Percentiles rank a stretch among this genome's conserved stretches.
phyloP scores from a whole-genome alignment of 2,113 vertebrate species.

The Odontophorus gujanensis region DNA sequence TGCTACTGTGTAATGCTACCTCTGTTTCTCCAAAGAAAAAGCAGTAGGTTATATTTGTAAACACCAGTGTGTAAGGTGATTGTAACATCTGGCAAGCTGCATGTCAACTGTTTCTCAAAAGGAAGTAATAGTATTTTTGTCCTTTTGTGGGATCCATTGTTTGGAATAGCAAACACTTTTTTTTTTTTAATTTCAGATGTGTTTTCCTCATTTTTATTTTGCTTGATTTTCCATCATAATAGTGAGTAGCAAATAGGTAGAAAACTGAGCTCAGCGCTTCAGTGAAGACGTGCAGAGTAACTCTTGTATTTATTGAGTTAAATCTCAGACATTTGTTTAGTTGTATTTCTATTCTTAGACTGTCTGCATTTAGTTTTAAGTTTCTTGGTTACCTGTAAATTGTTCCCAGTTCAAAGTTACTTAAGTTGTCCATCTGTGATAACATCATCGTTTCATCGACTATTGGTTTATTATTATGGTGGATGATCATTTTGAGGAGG shows the following conservation, averaged over 20 bases:
- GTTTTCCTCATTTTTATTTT: not conserved
- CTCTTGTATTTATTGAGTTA: not conserved
- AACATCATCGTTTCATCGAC: not conserved
- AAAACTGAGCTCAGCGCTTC: not conserved
- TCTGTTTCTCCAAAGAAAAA: not conserved
- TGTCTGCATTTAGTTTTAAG: not conserved
- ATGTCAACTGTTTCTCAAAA: not conserved
- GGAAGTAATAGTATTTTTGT: not conserved
- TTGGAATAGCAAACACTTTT: not conserved
- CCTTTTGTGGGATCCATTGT: not conserved
- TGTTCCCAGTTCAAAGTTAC: not conserved
- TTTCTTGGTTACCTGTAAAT: not conserved
- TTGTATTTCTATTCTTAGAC: not conserved
- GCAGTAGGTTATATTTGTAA: constrained; percentile 22
- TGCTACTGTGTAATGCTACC: not conserved
- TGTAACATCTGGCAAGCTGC: not conserved
- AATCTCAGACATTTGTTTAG: not conserved
- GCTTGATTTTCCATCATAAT: not conserved
- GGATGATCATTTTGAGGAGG: not conserved
- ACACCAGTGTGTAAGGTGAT: not conserved
- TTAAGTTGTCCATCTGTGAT: not conserved
- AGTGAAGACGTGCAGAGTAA: not conserved
- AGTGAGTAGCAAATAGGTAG: not conserved
- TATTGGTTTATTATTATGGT: not conserved
- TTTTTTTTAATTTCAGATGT: not conserved